Evolutionary conservation across 1,140 invertebrate species (phyloP).

Genomic region (Coptotermes formosanus): DNA sequence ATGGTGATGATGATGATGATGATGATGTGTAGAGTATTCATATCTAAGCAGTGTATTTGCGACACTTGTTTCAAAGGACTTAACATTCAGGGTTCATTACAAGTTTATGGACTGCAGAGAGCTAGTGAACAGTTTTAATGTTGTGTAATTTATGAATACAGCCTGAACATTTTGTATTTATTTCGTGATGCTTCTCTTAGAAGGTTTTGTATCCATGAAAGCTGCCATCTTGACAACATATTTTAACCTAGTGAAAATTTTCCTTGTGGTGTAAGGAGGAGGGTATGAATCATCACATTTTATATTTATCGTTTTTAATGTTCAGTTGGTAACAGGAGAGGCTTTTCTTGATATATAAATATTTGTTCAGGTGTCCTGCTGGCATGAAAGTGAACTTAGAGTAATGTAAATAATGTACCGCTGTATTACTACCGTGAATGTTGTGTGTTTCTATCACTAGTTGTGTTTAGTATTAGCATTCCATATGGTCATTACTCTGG

Average conservation of each 20-base stretch:
- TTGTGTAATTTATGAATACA: not conserved
- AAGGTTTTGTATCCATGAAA: not conserved
- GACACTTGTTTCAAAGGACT: not conserved
- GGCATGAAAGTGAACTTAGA: not conserved
- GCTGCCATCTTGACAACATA: not conserved
- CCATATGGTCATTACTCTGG: not conserved
- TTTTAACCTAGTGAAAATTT: not conserved
- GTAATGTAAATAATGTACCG: not conserved
- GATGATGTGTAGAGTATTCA: not conserved
- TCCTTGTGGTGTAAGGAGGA: not conserved
- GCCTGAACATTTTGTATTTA: not conserved
- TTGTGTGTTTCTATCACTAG: not conserved
- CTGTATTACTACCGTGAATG: not conserved
- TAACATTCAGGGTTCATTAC: not conserved
- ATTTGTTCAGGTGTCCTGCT: not conserved
- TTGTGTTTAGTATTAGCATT: not conserved
- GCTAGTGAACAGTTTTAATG: not conserved
- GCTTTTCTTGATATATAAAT: not conserved
- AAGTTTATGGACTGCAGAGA: not conserved
- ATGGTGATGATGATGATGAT: not conserved
- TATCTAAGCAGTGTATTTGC: not conserved
- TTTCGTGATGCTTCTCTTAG: not conserved
- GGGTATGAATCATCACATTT: not conserved
- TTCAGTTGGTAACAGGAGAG: slow-evolving; percentile 2
- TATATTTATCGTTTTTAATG: not conserved